These are phyloP conservation scores for Ochotona princeps DNA, from an alignment of 2,113 vertebrate genomes.

Conservation along the genomic window DNA sequence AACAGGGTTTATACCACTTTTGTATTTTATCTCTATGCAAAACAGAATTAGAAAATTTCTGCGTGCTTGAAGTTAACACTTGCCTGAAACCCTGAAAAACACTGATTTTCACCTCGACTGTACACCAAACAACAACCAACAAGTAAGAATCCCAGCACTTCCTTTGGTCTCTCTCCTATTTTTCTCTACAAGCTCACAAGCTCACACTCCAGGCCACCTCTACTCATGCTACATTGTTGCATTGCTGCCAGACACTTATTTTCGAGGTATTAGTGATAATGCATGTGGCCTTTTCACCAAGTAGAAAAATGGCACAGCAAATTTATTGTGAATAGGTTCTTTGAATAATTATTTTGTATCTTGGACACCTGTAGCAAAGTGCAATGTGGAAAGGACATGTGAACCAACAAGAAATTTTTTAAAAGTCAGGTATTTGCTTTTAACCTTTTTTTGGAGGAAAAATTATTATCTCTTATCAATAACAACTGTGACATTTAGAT, in stretches of 20 bases:
- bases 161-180: neutral
- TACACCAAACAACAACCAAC: neutral
- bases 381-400: constrained; percentile 3
- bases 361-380: constrained; percentile 44
- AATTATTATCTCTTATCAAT: neutral
- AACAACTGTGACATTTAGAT: neutral
- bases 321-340: neutral
- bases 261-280: neutral
- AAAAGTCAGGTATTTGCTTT: neutral
- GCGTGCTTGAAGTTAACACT: neutral
- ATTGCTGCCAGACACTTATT: neutral
- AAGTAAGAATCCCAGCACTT: neutral
- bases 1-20: neutral
- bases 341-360: neutral
- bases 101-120: neutral
- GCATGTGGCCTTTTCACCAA: neutral
- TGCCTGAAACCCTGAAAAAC: neutral
- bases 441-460: constrained; percentile 8
- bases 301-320: neutral
- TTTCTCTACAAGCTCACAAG: neutral
- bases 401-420: neutral
- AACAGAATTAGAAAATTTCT: neutral
- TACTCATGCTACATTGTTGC: no score
- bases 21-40: neutral
- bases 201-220: neutral